These are phyloP conservation scores for Heliconius nattereri DNA, from an alignment of 1,140 invertebrate genomes.

Conservation along the genomic window DNA sequence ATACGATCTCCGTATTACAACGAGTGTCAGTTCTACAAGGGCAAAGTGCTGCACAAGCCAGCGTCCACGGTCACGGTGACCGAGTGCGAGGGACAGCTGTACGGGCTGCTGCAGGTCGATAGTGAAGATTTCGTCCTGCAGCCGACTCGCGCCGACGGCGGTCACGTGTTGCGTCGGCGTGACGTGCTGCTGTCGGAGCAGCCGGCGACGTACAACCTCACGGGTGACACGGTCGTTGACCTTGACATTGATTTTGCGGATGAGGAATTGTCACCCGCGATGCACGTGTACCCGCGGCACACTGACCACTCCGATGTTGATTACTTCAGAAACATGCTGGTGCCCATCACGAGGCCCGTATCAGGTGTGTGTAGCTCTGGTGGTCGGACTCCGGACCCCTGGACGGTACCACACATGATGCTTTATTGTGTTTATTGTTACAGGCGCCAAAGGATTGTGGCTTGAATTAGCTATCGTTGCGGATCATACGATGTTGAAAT, in stretches of 20 bases:
- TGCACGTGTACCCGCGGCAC: slow-evolving; percentile 57
- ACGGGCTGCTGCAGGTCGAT: slow-evolving; percentile 68
- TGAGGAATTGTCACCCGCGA: slow-evolving; percentile 45
- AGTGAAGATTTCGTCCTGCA: slow-evolving; percentile 69
- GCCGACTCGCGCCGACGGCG: slow-evolving; percentile 52
- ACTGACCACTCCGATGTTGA: slow-evolving; percentile 52
- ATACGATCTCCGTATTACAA: slow-evolving; percentile 72
- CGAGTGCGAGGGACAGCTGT: slow-evolving; percentile 69
- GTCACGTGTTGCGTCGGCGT: slow-evolving; percentile 65
- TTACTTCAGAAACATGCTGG: slow-evolving; percentile 53
- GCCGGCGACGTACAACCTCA: slow-evolving; percentile 65
- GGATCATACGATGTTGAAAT: slow-evolving; percentile 86
- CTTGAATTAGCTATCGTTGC: slow-evolving; percentile 87
- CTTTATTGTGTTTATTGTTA: slow-evolving; percentile 58
- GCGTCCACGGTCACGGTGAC: slow-evolving; percentile 66
- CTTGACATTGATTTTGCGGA: slow-evolving; percentile 72
- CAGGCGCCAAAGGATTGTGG: slow-evolving; percentile 81
- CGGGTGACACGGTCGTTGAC: slow-evolving; percentile 67
- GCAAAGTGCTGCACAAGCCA: slow-evolving; percentile 60
- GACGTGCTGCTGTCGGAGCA: slow-evolving; percentile 62
- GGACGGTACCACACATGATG: slow-evolving; percentile 37
- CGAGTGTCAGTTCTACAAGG: slow-evolving; percentile 72
- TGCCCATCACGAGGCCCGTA: slow-evolving; percentile 59
- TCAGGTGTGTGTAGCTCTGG: slow-evolving; percentile 64
- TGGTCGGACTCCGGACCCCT: slow-evolving; percentile 6